Evolutionary conservation across 2,888 invertebrate species (phyloP), one percentile per base, ranked within the genome.

Genomic region (Uloborus plumipes): DNA sequence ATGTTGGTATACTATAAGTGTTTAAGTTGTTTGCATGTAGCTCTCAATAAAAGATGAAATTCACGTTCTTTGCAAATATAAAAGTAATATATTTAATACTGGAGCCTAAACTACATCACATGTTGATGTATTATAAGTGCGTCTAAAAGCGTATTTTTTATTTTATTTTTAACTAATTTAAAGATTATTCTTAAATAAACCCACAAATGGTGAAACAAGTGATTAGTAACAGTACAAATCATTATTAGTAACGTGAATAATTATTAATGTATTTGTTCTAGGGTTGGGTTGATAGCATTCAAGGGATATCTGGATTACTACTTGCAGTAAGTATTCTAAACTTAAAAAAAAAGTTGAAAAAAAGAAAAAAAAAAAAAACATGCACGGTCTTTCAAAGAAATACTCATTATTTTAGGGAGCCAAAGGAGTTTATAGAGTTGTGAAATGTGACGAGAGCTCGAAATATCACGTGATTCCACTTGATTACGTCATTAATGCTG

Each of bases 401-500:
- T 2, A 51, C 55, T 67, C 51, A 61, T 14, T 22, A 20, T 62
- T 55, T 59, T 62, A 82, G 82, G 82, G 72, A 16, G 76, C 82
- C 7, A 82, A 82, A 70, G 82, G 82, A 49, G 71, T 77, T 47
- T 49, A 76, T 15, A 50, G 76, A 65, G 58, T 76, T 20, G 16
- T 82, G 18, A 16, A 49, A 18, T 67, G 67, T 13, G 74, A 70
- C 14, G 18, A 39, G 67, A 65, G 61, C 13, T 47, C 77, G 18
- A 76, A 72, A 62, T 20, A 76, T 70, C 97, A 98, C 89, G 91
- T 97, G 70, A 93, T 98, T 26, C 98, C 98, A 0, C 96, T 98
- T 0, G 98, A 98, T 89, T 92, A 95, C 87, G 95, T 96, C 0
- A 94, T 95, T 73, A 97, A 97, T 89, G 93, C 93, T 87, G 92